A percentile compares a stretch with the other conserved stretches of the same genome.
These are phyloP conservation scores for Boloria selene DNA, from an alignment of 2,888 invertebrate genomes.

Conservation along the genomic window DNA sequence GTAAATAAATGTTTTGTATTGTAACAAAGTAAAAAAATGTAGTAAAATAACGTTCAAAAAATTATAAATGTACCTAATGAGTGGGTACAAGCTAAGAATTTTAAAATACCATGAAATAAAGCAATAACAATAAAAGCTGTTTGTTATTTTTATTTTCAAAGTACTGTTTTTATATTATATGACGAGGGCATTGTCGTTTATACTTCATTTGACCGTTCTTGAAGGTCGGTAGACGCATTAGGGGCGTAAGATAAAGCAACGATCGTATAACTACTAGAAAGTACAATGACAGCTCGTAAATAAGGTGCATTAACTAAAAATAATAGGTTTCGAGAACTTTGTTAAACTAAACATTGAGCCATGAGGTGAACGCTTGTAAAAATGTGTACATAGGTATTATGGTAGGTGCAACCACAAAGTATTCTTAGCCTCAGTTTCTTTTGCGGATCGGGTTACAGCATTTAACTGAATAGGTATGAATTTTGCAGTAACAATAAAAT, in stretches of 20 bases:
- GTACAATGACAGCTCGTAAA: conserved; percentile 42
- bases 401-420: background rate
- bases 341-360: conserved; percentile 11
- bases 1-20: background rate
- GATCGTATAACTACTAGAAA: conserved; percentile 40
- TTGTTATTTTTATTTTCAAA: conserved; percentile 17
- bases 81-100: too few relatives aligned
- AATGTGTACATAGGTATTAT: background rate
- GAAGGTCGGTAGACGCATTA: conserved; percentile 65
- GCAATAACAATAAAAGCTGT: conserved; percentile 12
- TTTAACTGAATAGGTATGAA: background rate
- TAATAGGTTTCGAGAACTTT: conserved; percentile 28
- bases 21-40: too few relatives aligned
- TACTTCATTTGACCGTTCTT: conserved; percentile 51
- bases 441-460: background rate
- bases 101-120: conserved; percentile 3
- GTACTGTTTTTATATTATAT: conserved; percentile 29
- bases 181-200: conserved; percentile 37
- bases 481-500: background rate
- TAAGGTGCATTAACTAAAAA: conserved; percentile 29
- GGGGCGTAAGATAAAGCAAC: conserved; percentile 41
- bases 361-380: background rate
- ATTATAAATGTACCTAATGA: too few relatives aligned
- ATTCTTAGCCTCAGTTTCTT: conserved; percentile 1
- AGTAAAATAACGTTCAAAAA: too few relatives aligned